A percentile compares a stretch with the other conserved stretches of the same genome.
Conservation (phyloP, 2,888 invertebrate species). For the Syrphus vitripennis region DNA sequence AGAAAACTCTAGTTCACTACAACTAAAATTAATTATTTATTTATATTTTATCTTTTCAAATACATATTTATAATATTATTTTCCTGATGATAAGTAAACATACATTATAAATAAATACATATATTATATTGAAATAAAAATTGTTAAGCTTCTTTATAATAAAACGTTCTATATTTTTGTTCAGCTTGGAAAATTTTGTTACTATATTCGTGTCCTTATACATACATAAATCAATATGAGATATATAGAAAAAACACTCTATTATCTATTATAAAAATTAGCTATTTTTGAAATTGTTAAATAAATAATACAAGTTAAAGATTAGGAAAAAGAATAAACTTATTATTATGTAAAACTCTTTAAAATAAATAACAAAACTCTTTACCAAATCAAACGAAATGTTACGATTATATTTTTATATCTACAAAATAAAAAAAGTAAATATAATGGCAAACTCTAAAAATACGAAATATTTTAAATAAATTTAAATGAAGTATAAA, state of each 20-base stretch:
- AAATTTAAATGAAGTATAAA: slow-evolving; percentile 41
- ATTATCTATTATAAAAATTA: slow-evolving; percentile 32
- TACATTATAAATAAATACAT: background rate
- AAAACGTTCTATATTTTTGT: slow-evolving; percentile 39
- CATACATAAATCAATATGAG: slow-evolving; percentile 29
- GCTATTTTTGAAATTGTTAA: slow-evolving; percentile 62
- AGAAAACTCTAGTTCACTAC: slow-evolving; percentile 64
- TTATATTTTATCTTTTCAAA: slow-evolving; percentile 57
- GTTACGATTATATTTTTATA: slow-evolving; percentile 67
- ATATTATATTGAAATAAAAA: background rate
- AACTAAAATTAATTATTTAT: slow-evolving; percentile 66
- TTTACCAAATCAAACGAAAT: slow-evolving; percentile 59
- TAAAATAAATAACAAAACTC: slow-evolving; percentile 28
- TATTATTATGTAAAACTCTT: slow-evolving; percentile 20
- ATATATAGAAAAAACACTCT: slow-evolving; percentile 20
- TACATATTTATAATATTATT: slow-evolving; percentile 28
- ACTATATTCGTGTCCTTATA: slow-evolving; percentile 57
- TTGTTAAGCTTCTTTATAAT: slow-evolving; percentile 49
- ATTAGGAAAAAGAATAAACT: slow-evolving; percentile 31
- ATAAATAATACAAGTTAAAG: slow-evolving; percentile 45
- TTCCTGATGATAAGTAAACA: slow-evolving; percentile 6
- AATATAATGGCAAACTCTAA: slow-evolving; percentile 25
- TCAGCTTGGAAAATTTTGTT: slow-evolving; percentile 55
- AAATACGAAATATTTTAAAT: slow-evolving; percentile 60
- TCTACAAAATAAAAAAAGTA: slow-evolving; percentile 50